Base-by-base conservation (phyloP, 1,140 invertebrate species). In the Vollenhovia emeryi region DNA sequence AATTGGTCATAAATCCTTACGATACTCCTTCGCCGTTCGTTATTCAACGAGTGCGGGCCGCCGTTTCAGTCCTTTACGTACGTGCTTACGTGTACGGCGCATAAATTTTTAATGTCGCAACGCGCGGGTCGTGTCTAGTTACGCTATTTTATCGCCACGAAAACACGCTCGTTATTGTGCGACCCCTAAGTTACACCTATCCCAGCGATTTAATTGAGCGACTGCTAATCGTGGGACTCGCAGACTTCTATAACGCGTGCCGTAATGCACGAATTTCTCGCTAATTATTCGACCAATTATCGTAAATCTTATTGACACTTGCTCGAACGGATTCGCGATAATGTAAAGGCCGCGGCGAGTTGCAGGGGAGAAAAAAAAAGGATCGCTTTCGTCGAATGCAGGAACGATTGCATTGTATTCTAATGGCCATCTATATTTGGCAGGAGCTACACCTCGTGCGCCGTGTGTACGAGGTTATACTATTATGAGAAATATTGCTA, bases 291-390 rank as follows among this genome's bases (percentile, higher is more conserved):
- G 73, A 43, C 85, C 18, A 48, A 86, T 92, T 92, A 91, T 87
- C 92, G 87, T 91, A 89, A 92, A 92, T 92, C 90, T 91, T 91
- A 92, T 89, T 89, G 90, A 89, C 87, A 86, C 86, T 60, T 45
- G 57, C 85, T 85, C 83, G 69, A 45, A 43, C 33, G 57, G 64
- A 52, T 82, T 73, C 75, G 73, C 71, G 78, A 50, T 40, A 88
- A 62, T 40, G 76, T 2, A 71, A 45, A 30, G n/a, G n/a, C 36
- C 13, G 48, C n/a, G 1, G 76, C 15, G 74, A 78, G 50, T 36
- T 7, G 75, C 33, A 45, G 21, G 57, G n/a, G n/a, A n/a, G n/a
- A n/a, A n/a, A n/a, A n/a, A 60, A 83, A 68, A 75, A 48, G 48
- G 64, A 71, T 80, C 57, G 71, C 78, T 80, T 80, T 80, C 24